Evolutionary conservation across 2,113 vertebrate genomes (phyloP).

Genomic region (Rhagologus leucostigma): DNA sequence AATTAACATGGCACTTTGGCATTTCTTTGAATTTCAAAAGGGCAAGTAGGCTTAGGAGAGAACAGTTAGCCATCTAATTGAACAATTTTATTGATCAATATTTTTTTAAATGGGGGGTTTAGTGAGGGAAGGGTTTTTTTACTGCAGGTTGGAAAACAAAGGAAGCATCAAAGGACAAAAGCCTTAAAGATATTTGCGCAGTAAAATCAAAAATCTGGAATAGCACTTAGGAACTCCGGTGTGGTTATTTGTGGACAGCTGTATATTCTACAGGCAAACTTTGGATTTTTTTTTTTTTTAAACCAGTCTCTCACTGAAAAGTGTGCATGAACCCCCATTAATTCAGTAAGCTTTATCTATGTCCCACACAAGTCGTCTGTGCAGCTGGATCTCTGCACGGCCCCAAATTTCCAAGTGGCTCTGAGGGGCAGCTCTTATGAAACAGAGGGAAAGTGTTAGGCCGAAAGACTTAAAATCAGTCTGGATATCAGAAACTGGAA

Average conservation of each 20-base stretch:
- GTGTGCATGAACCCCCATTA: not conserved
- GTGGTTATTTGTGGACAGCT: not conserved
- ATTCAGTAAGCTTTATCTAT: not conserved
- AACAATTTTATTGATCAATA: not conserved
- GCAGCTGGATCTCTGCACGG: not conserved
- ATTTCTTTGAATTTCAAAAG: not conserved
- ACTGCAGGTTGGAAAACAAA: not conserved
- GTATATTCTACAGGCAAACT: not conserved
- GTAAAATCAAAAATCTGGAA: not conserved
- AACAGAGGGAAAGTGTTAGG: not conserved
- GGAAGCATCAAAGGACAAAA: not conserved
- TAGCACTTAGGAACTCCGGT: not conserved
- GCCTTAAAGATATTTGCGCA: not conserved
- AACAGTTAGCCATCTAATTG: not conserved
- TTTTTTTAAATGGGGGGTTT: not conserved
- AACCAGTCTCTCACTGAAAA: not conserved
- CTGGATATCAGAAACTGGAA: not conserved
- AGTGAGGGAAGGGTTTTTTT: too few relatives aligned
- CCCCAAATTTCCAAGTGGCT: not conserved
- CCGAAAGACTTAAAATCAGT: not conserved
- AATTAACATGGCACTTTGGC: not conserved
- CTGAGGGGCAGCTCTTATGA: not conserved
- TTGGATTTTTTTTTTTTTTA: not conserved
- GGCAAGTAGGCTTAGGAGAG: not conserved
- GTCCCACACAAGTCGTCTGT: not conserved